Conservation (phyloP, 2,797 vertebrate species). For the Apogon talboti region DNA sequence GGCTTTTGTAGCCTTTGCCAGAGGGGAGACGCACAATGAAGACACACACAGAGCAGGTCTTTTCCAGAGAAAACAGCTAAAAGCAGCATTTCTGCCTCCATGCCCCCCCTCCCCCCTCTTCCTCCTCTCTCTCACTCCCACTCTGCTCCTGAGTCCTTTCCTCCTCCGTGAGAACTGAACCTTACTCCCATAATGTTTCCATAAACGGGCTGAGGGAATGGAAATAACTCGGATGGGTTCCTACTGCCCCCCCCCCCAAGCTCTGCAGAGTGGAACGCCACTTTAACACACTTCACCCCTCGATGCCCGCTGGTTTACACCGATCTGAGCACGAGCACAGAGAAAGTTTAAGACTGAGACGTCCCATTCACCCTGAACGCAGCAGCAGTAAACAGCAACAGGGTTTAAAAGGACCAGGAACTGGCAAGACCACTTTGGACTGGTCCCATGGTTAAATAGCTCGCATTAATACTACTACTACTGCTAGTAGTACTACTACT, state of each 20-base stretch:
- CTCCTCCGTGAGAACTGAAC: constrained; percentile 79
- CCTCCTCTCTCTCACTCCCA: constrained; percentile 54
- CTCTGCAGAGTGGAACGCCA: constrained; percentile 62
- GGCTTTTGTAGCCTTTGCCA: constrained; percentile 80
- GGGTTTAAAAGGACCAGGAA: constrained; percentile 22
- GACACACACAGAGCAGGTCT: constrained; percentile 77
- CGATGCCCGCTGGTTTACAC: constrained; percentile 65
- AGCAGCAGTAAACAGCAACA: constrained; percentile 43
- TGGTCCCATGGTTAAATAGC: too few species aligned
- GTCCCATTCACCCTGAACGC: constrained; percentile 37
- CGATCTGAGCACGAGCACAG: constrained; percentile 45
- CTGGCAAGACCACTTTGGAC: constrained; percentile 17
- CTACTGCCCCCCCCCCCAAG: constrained; percentile 52
- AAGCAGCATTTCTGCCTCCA: constrained; percentile 64
- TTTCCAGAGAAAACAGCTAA: constrained; percentile 76
- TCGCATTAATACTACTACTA: too few species aligned
- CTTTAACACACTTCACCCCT: constrained; percentile 68
- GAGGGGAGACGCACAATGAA: constrained; percentile 74
- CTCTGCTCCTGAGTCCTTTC: constrained; percentile 55
- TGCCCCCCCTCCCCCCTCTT: constrained; percentile 35
- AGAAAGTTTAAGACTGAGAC: constrained; percentile 52
- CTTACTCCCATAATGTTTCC: constrained; percentile 78
- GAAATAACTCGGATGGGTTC: constrained; percentile 81
- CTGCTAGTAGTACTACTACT: too few species aligned
- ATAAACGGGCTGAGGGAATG: constrained; percentile 82